Evolutionary conservation across 2,888 invertebrate species (phyloP), one percentile per base, ranked within the genome.

Genomic region (Panopea generosa): DNA sequence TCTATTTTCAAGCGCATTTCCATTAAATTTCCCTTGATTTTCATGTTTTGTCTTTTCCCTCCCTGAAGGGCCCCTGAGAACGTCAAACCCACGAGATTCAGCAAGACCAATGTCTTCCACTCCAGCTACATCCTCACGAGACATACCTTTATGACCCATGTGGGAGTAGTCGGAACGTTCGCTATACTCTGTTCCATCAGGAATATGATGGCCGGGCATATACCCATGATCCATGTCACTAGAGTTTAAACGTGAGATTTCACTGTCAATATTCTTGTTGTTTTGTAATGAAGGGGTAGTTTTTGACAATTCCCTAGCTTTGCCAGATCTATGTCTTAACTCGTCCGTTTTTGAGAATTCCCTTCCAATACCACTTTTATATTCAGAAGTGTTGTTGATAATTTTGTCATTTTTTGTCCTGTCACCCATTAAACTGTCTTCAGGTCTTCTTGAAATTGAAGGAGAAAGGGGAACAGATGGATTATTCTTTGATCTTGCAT

Each of bases 181-280:
- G 61, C 85, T 86, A 65, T 86, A 86, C 26, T 85, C 86, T 9
- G 84, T 87, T 16, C 87, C 86, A 75, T 87, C 86, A 0, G 87
- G 86, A 7, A 86, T 81, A 50, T 87, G 87, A 63, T 88, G 86
- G 6, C 83, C 86, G 0, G 80, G 82, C 65, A 81, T 68, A 43
- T 73, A 77, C 1, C 83, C 85, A 55, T 77, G 77, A 50, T 77
- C 77, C 33, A 50, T 65, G 26, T 27, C 67, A 60, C 67, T 68
- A 20, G 38, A 47, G 20, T 67, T 70, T 22, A 72, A 26, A 7
- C 68, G 60, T 14, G 67, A 60, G 40, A 40, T 49, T 24, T 75
- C 75, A 29, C 20, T 33, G 26, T 70, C 70, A 24, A 70, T 27
- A 22, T 52, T 18, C 18, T 24, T 24, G 20, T 56, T 56, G 40